Evolutionary conservation across 2,113 vertebrate genomes (phyloP).

Genomic region (Parus major): DNA sequence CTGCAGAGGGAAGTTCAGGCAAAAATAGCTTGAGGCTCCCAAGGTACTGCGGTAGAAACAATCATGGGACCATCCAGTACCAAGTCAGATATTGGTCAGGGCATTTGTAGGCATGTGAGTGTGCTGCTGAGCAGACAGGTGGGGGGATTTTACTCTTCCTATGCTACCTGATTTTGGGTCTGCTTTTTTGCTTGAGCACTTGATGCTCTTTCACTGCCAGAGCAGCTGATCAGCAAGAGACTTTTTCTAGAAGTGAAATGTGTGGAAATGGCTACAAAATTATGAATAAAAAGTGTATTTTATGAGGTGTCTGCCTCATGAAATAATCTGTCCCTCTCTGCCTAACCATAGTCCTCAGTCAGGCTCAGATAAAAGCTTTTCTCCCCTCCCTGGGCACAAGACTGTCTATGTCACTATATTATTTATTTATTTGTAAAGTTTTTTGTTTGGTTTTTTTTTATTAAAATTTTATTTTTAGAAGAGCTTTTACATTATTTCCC

Average conservation of each 20-base stretch:
- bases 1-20: neutral
- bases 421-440: conserved; percentile 73
- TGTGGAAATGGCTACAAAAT: neutral
- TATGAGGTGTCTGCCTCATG: neutral
- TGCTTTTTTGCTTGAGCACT: neutral
- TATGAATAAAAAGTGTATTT: neutral
- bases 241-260: neutral
- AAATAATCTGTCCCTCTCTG: neutral
- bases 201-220: neutral
- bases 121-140: neutral
- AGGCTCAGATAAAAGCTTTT: conserved; percentile 15
- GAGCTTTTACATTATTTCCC: conserved; percentile 67
- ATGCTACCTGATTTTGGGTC: neutral
- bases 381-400: neutral
- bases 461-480: neutral
- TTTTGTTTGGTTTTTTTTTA: neutral
- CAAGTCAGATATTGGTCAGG: neutral
- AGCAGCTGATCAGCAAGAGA: neutral
- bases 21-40: neutral
- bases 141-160: neutral
- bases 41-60: neutral
- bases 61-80: neutral
- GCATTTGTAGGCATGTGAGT: neutral
- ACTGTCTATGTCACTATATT: conserved; percentile 16
- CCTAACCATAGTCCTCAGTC: neutral